phyloP scores from a whole-genome alignment of 2,888 invertebrate genomes.

The Eumerus sabulonum region DNA sequence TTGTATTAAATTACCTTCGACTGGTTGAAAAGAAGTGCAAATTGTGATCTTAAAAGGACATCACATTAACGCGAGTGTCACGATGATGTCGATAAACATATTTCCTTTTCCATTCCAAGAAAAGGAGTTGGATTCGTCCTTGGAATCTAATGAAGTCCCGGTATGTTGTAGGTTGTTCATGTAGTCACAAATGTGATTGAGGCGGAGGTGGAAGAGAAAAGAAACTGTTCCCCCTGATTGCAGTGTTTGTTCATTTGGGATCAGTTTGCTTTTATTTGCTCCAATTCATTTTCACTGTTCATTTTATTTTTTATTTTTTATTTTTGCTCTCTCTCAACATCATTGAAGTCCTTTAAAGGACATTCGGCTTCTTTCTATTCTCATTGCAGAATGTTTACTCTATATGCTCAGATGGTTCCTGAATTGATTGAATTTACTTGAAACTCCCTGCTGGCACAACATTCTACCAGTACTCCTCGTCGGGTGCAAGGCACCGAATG shows the following conservation, averaged over 20 bases:
- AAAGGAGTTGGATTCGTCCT: slow-evolving; percentile 11
- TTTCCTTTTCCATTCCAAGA: slow-evolving; percentile 30
- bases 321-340: slow-evolving; percentile 8
- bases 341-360: slow-evolving; percentile 37
- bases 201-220: neutral
- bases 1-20: slow-evolving; percentile 57
- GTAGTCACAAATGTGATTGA: neutral
- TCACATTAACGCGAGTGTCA: neutral
- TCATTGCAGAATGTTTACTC: slow-evolving; percentile 61
- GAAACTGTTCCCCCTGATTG: slow-evolving; percentile 53
- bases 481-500: slow-evolving; percentile 38
- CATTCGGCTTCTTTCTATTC: slow-evolving; percentile 57
- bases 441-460: slow-evolving; percentile 18
- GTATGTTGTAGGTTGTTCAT: slow-evolving; percentile 15
- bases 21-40: slow-evolving; percentile 18
- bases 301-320: slow-evolving; percentile 30
- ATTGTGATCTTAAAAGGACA: slow-evolving; percentile 23
- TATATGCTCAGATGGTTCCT: slow-evolving; percentile 58
- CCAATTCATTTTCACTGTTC: slow-evolving; percentile 53
- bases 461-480: neutral
- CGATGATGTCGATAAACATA: slow-evolving; percentile 11
- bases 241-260: slow-evolving; percentile 69
- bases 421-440: slow-evolving; percentile 68
- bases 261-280: slow-evolving; percentile 66
- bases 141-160: slow-evolving; percentile 48